A percentile compares a stretch with the other conserved stretches of the same genome.
These are phyloP conservation scores for Chesias legatella DNA, from an alignment of 2,888 invertebrate genomes.

Conservation along the genomic window DNA sequence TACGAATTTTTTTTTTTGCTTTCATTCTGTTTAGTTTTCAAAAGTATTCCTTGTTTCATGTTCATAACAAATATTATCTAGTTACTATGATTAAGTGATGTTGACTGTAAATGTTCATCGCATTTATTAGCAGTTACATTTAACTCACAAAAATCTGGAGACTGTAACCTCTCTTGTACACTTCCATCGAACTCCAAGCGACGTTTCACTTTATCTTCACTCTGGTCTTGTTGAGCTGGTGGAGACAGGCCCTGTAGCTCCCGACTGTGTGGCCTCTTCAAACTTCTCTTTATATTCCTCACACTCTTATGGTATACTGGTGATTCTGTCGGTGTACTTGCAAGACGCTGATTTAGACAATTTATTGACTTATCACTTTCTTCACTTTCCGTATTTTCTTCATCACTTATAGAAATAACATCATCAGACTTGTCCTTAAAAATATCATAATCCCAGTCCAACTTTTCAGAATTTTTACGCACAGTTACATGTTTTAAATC, in stretches of 20 bases:
- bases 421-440: conserved; percentile 40
- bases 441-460: conserved; percentile 46
- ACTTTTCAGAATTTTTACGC: conserved; percentile 36
- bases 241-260: conserved; percentile 60
- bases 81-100: too few relatives aligned
- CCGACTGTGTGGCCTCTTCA: conserved; percentile 63
- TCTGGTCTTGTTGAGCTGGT: conserved; percentile 29
- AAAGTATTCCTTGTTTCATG: too few relatives aligned
- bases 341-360: conserved; percentile 26
- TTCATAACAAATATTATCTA: too few relatives aligned
- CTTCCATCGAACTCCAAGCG: conserved; percentile 43
- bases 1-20: too few relatives aligned
- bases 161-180: conserved; percentile 34
- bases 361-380: conserved; percentile 25
- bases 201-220: conserved; percentile 39
- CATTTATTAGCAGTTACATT: too few relatives aligned
- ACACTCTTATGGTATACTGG: conserved; percentile 42
- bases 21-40: too few relatives aligned
- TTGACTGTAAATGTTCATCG: too few relatives aligned
- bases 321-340: conserved; percentile 43
- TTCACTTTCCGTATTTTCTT: conserved; percentile 29
- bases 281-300: conserved; percentile 61
- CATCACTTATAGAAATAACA: conserved; percentile 40
- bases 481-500: conserved; percentile 48
- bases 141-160: conserved; percentile 55